phyloP scores from a whole-genome alignment of 2,888 invertebrate species.

The Conomelus anceps region DNA sequence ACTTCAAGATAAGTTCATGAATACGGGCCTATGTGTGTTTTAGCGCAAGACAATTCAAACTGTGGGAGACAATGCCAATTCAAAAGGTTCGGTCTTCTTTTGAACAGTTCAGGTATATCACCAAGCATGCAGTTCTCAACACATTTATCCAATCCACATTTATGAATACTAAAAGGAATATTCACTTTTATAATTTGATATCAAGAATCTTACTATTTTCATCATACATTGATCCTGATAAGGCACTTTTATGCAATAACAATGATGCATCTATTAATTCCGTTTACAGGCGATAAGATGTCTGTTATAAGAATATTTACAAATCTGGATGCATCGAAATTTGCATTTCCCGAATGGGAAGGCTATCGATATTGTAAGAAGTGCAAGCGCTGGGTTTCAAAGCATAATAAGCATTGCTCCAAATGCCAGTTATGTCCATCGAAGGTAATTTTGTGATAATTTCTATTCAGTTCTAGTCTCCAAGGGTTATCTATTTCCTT shows the following conservation, averaged over 20 bases:
- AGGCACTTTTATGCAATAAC: too few relatives aligned
- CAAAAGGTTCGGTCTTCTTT: too few relatives aligned
- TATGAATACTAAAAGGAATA: too few relatives aligned
- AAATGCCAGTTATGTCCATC: neutral
- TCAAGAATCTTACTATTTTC: neutral
- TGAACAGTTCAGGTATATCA: too few relatives aligned
- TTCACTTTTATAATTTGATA: too few relatives aligned
- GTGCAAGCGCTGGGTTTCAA: neutral
- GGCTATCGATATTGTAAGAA: neutral
- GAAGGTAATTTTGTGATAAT: neutral
- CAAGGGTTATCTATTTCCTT: neutral
- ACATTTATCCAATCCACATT: too few relatives aligned
- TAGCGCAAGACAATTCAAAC: too few relatives aligned
- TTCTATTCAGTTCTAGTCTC: neutral
- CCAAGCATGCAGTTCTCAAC: too few relatives aligned
- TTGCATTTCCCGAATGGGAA: neutral
- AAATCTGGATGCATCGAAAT: slow-evolving; percentile 4
- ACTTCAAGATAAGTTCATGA: too few relatives aligned
- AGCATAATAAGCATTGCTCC: neutral
- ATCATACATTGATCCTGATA: too few relatives aligned
- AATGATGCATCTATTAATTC: neutral
- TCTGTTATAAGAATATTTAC: slow-evolving; percentile 1
- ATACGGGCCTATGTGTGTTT: too few relatives aligned
- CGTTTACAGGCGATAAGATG: neutral
- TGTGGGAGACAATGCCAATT: too few relatives aligned